A percentile compares a stretch with the other conserved stretches of the same genome.
Evolutionary conservation across 2,888 invertebrate genomes (phyloP).

Genomic region (Eristalis pertinax): DNA sequence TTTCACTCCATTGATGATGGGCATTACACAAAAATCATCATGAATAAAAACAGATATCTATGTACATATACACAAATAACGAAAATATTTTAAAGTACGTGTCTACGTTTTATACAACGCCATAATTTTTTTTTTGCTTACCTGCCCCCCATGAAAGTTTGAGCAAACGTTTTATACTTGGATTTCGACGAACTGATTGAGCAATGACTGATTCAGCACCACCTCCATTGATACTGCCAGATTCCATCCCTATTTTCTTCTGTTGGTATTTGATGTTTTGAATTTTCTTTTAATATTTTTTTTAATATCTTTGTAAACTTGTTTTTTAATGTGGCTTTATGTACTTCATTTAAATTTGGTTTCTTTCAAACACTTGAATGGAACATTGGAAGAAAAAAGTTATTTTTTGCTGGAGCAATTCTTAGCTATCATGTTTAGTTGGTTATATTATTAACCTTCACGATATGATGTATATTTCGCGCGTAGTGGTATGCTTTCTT

Average conservation of each 20-base stretch:
- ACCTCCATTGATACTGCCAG: constrained; percentile 36
- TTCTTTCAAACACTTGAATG: not conserved
- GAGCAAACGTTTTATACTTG: constrained; percentile 79
- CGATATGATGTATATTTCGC: not conserved
- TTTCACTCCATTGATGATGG: no score
- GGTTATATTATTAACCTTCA: not conserved
- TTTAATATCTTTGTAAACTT: not conserved
- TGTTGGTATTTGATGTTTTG: not conserved
- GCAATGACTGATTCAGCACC: constrained; percentile 76
- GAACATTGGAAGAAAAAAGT: not conserved
- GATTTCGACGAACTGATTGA: constrained; percentile 78
- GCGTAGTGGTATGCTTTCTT: not conserved
- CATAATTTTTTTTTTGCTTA: constrained; percentile 72
- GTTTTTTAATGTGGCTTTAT: not conserved
- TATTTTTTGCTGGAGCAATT: not conserved
- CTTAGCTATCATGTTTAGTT: not conserved
- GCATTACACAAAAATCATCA: no score
- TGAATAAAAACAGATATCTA: no score
- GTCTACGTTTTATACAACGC: not conserved
- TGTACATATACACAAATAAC: no score
- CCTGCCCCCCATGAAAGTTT: constrained; percentile 80
- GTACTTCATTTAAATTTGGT: not conserved
- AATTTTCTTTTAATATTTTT: not conserved
- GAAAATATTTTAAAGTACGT: no score
- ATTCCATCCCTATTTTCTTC: constrained; percentile 54